Evolutionary conservation across 1,140 invertebrate species (phyloP), one percentile per base, ranked within the genome.

Genomic region (Nylanderia fulva): DNA sequence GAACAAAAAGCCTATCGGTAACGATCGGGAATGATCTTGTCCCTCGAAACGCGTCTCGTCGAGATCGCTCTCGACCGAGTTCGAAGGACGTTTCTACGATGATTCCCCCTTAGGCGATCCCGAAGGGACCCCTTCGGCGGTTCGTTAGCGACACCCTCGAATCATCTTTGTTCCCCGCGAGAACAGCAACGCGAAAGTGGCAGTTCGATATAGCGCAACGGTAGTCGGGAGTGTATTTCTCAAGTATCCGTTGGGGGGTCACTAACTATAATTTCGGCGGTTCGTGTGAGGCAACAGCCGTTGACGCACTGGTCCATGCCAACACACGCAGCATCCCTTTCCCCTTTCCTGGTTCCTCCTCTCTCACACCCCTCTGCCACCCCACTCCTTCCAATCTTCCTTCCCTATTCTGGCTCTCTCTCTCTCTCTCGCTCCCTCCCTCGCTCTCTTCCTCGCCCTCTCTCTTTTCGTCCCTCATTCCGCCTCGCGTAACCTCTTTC

Each of bases 261-360:
- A 92, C 93, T 93, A 94, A 94, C 92, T 93, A 94, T 94, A 94
- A 94, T 95, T 95, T 95, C 91, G 92, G 94, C 92, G 94, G 92
- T 95, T 94, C 94, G 94, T 94, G 91, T 95, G 93, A 94, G 94
- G 94, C 94, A 94, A 94, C 92, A 94, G 94, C 93, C 94, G 94
- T 95, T 94, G 94, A 95, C 94, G 94, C 94, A 95, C 94, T 95
- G 94, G 94, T 94, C 94, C 94, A 95, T 95, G 94, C 94, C 94
- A 92, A 95, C 93, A 94, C 94, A 95, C 94, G 93, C 94, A 93
- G 93, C 93, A 95, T 94, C 94, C 94, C 93, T 93, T 93, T 93
- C 91, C 92, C 90, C 90, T 86, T 90, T 90, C 88, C 88, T 75
- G 85, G 71, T 84, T 85, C 85, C 90, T 85, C 85, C 90, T 87